Evolutionary conservation across 2,797 vertebrate species (phyloP), one percentile per base, ranked within the genome.

Genomic region (Tokudaia tokunoshimensis): DNA sequence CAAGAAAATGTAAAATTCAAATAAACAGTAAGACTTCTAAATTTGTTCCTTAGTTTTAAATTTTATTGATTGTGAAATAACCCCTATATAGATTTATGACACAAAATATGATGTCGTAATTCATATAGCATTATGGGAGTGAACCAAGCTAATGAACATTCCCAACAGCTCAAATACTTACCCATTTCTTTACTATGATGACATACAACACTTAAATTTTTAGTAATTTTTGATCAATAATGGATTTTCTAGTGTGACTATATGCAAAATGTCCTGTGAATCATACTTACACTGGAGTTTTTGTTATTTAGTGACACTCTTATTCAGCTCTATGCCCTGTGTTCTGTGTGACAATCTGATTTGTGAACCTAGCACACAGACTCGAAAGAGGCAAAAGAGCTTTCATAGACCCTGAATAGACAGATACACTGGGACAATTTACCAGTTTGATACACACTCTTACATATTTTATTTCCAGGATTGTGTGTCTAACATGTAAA

Each of bases 251-350:
- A 76, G 19, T 89, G 19, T 92, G 70, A 75, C 5, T 91, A 83
- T 90, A 86, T 94, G 26, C 15, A 47, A 94, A 91, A 84, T 89
- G 93, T 79, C 76, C 31, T 59, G 17, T 92, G 37, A 44, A 15
- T 2, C 1, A 93, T 67, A 74, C 22, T 92, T 44, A 93, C 6
- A 65, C 20, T 72, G 63, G 91, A 55, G 31, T 14, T 63, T 90
- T 47, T 91, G 29, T 65, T 89, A 20, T 93, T 89, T 90, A 81
- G 24, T 94, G 75, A 81, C 96, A 96, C 79, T 92, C 61, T 29
- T 55, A 26, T 92, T 84, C 52, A 82, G 34, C 14, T 81, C 47
- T 3, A 1, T 47, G 6, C 44, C 52, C 19, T 78, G 0, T 91
- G 47, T 94, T 97, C 83, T 85, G 83, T 80, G 15, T 89, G 52